Base-by-base conservation (phyloP, 2,888 invertebrate species). In the Perithous albicinctus region DNA sequence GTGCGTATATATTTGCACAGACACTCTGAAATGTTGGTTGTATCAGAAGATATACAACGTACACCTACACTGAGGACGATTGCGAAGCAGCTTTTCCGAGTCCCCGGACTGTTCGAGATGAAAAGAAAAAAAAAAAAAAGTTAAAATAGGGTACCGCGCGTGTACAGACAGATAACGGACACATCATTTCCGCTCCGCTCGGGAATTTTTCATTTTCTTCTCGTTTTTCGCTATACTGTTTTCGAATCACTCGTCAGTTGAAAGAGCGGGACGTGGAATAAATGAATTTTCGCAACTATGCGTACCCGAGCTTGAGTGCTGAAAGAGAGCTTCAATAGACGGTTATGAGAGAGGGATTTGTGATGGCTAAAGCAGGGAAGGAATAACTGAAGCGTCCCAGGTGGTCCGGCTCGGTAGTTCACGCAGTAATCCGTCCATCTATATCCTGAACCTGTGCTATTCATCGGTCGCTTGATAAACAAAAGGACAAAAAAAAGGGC, bases 151-250 rank as follows among this genome's bases (percentile, higher is more conserved):
- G 15, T 10, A n/a, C 10, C 23, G 18, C 35, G 61, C 46, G 66
- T 67, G 43, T 56, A 59, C 35, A 32, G 46, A 32, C 66, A 54
- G 74, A 75, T 75, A 67, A 64, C 51, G 74, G 41, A 59, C 67
- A 67, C 76, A 67, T 76, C 67, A 67, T 59, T 67, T 67, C 41
- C 67, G 20, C 67, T 18, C 7, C 32, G 38, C 59, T 74, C 59
- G 48, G 38, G 35, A 76, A 59, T 76, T 54, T 63, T 63, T 63
- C 26, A 29, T 63, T 72, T 43, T 54, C 51, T n/a, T 63, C 54
- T 20, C 32, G 54, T 64, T 54, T n/a, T 32, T 26, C 41, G 41
- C 18, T 54, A 18, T 51, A 18, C 23, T 15, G 38, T 66, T 66
- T 41, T 26, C 38, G 38, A 32, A 77, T 51, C 61, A 41, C 35